Conservation (phyloP, 2,888 invertebrate species). For the Cataglyphis albicans region DNA sequence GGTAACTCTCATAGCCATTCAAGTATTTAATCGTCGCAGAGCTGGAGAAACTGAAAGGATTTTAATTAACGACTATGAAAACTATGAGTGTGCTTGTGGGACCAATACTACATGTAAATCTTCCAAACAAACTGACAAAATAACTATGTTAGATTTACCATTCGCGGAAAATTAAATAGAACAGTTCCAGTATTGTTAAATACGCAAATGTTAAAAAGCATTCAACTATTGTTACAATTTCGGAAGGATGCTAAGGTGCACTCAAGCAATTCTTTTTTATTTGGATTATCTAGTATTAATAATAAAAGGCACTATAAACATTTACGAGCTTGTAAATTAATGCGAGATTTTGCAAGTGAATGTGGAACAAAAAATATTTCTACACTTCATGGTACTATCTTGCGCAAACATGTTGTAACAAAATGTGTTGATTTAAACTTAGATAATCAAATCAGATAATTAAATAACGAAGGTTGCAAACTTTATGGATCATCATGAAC, state of each 20-base stretch:
- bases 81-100: neutral
- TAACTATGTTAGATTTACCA: neutral
- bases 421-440: constrained; percentile 19
- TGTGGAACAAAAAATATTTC: constrained; percentile 1
- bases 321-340: constrained; percentile 1
- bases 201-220: too few species aligned
- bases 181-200: too few species aligned
- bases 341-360: neutral
- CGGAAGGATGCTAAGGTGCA: too few species aligned
- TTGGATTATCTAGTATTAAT: too few species aligned
- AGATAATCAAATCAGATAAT: neutral
- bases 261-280: neutral
- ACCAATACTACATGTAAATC: neutral
- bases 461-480: neutral
- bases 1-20: neutral
- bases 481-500: constrained; percentile 6
- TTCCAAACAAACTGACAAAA: neutral
- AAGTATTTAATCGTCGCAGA: constrained; percentile 14
- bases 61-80: constrained; percentile 12
- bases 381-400: neutral
- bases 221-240: neutral
- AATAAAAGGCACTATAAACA: neutral
- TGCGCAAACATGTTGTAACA: constrained; percentile 17
- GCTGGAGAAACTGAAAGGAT: neutral
- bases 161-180: too few species aligned